Base-by-base conservation (phyloP, 2,888 invertebrate species). In the Chrysolina haemoptera region DNA sequence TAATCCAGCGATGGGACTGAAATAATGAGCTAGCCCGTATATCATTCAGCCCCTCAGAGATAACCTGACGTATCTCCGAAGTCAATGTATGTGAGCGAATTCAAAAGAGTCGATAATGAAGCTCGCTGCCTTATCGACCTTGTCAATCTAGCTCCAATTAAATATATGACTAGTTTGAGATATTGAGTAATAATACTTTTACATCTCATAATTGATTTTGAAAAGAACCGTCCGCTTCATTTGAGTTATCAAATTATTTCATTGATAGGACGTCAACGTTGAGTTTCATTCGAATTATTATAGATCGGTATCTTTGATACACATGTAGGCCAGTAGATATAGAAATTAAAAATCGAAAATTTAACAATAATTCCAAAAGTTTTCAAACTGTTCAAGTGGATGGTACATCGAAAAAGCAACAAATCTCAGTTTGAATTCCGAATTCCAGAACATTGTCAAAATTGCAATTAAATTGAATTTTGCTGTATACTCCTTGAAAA, bases 111-210 rank as follows among this genome's bases (percentile, higher is more conserved):
- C 50, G 67, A 67, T 67, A 67, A 67, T 67, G 67, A 16, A 53
- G 40, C 40, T 14, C 35, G 35, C n/a, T 20, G 62, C 20, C 74
- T 84, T 85, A 86, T 86, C 84, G 79, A 73, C 77, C 78, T 81
- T 81, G 82, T 85, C 84, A 84, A 86, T 86, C 85, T 84, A 68
- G 75, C 80, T 77, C 84, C 85, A 86, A 86, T 86, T 86, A 86
- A 85, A 83, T 80, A 81, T 82, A 80, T 84, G 86, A 86, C 85
- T 86, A 83, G 82, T 85, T 84, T 82, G 84, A 83, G 84, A 83
- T 83, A 84, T 84, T 85, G 84, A 84, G 83, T 85, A 85, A 85
- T 85, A 85, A 85, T 85, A 84, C 83, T 82, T 84, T 84, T 83
- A 85, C 82, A 83, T 82, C 80, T 80, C 75, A 71, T 81, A 82